Percentiles rank a stretch among this genome's conserved stretches.
Evolutionary conservation across 2,113 vertebrate genomes (phyloP).

Genomic region (Saguinus midas): DNA sequence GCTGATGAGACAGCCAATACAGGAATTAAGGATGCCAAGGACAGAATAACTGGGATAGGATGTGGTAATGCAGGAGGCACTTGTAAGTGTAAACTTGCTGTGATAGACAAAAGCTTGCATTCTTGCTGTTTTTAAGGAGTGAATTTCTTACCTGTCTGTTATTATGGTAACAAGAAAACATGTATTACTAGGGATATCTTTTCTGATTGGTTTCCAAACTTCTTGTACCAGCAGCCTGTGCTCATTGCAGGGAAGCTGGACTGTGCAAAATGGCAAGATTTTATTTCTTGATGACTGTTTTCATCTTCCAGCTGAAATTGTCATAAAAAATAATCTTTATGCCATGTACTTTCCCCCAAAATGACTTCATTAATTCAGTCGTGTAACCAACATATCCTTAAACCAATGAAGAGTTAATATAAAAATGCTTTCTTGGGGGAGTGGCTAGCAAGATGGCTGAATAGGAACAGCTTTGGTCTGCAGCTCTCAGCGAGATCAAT

Average conservation of each 20-base stretch:
- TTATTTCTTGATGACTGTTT: neutral
- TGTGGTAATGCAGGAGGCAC: neutral
- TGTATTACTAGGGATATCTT: neutral
- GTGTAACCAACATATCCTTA: neutral
- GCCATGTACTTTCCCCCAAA: neutral
- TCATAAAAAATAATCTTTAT: neutral
- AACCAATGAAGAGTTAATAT: neutral
- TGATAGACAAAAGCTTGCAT: neutral
- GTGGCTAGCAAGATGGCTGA: too few species aligned
- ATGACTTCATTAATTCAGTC: neutral
- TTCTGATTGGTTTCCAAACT: neutral
- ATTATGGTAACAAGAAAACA: neutral
- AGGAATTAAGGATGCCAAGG: neutral
- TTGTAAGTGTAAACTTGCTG: neutral
- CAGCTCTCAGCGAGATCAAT: too few species aligned
- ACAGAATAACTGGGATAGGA: neutral
- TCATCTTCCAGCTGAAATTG: neutral
- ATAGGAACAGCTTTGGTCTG: too few species aligned
- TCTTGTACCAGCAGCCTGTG: neutral
- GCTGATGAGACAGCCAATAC: neutral
- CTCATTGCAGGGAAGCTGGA: neutral
- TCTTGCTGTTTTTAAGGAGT: neutral
- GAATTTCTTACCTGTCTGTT: neutral
- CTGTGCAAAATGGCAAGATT: neutral
- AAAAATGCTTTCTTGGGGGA: neutral